Conservation (phyloP, 2,113 vertebrate species). For the Chaenocephalus aceratus region DNA sequence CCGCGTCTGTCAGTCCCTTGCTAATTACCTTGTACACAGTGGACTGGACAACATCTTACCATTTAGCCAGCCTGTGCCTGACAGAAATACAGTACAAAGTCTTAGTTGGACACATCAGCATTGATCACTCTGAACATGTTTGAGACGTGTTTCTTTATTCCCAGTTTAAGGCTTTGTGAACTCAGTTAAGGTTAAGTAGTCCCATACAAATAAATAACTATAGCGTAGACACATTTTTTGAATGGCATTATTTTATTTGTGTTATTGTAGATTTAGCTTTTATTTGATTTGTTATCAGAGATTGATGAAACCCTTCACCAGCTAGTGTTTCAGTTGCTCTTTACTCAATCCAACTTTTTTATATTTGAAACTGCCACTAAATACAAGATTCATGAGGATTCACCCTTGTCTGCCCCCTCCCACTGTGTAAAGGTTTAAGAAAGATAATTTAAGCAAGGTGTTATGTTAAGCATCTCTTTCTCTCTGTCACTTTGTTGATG, state of each 20-base stretch:
- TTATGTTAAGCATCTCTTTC: slow-evolving; percentile 63
- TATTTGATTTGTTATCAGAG: background rate
- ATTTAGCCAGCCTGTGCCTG: background rate
- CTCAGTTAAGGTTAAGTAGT: background rate
- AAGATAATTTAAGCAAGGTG: slow-evolving; percentile 68
- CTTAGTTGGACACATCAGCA: background rate
- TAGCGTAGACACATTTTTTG: background rate
- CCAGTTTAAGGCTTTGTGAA: background rate
- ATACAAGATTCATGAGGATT: slow-evolving; percentile 41
- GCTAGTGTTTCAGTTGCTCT: slow-evolving; percentile 4
- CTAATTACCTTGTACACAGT: background rate
- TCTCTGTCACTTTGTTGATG: slow-evolving; percentile 68
- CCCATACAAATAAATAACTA: background rate
- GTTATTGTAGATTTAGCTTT: background rate
- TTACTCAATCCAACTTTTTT: slow-evolving; percentile 14
- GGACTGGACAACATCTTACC: background rate
- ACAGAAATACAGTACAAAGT: background rate
- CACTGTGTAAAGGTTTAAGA: slow-evolving; percentile 36
- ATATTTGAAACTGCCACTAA: slow-evolving; percentile 33
- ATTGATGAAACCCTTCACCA: background rate
- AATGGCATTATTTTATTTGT: background rate
- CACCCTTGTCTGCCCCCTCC: background rate
- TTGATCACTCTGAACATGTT: background rate
- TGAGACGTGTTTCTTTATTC: background rate
- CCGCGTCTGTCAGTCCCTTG: background rate